Evolutionary conservation across 1,140 invertebrate species (phyloP), one percentile per base, ranked within the genome.

Genomic region (Ostrea edulis): DNA sequence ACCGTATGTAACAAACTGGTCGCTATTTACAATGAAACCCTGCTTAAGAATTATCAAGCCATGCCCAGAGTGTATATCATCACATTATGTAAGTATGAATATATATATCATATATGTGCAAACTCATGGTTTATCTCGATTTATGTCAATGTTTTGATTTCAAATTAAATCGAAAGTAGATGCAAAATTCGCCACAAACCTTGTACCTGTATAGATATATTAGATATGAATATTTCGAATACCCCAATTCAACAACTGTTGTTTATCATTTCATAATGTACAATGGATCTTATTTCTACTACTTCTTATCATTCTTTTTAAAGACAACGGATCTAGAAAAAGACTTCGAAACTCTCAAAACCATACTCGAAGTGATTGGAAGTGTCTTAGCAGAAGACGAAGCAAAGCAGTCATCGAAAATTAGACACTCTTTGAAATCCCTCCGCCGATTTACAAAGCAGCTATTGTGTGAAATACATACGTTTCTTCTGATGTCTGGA

Each of bases 401-500:
- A 22, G 14, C 29, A 9, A 29, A 14, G 4, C 68, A 2, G 12
- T 22, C 11, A 29, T 35, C 25, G 14, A 25, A 77, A 77, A 25
- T 29, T 12, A 25, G 2, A 14, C 9, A 35, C 35, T 77, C 68
- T 1, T 77, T 77, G 29, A 77, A 25, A 35, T 12, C 7, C 35
- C 68, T 77, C 25, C 25, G 29, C 22, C 7, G 68, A 77, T 35
- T 14, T 29, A 77, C 29, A 9, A 77, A 77, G 29, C 68, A 77
- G 25, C 35, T 77, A 35, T 35, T 77, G 22, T 77, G 68, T 77
- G 68, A 77, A 77, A 29, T 77, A 77, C 68, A 77, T 35, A 77
- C 68, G 9, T 77, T 77, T 77, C 68, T 77, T 29, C 68, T 77
- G 12, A 4, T 77, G 25, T 35, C 29, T 14, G 68, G 22, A 29